These are phyloP conservation scores for Pyrgus malvae DNA, from an alignment of 2,888 invertebrate species.

Conservation along the genomic window DNA sequence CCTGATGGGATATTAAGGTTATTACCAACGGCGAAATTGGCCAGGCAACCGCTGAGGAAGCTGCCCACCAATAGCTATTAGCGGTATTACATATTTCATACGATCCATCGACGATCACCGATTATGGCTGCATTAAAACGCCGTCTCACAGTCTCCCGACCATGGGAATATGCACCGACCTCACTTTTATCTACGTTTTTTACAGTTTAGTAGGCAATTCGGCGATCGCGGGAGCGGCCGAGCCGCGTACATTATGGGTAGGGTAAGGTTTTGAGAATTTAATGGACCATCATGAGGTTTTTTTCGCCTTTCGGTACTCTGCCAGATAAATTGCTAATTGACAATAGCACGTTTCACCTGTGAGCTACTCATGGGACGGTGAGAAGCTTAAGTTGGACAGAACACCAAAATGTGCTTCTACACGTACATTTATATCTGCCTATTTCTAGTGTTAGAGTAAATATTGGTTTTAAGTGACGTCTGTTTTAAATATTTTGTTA, in stretches of 20 bases:
- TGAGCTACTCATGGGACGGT: conserved; percentile 3
- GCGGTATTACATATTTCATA: conserved; percentile 78
- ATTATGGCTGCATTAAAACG: conserved; percentile 78
- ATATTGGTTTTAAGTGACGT: no score
- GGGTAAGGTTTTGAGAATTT: conserved; percentile 33
- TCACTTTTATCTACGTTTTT: conserved; percentile 69
- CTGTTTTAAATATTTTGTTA: no score
- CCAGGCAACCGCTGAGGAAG: conserved; percentile 79
- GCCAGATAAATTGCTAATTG: conserved; percentile 33
- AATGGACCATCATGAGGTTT: conserved; percentile 48
- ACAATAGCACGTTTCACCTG: conserved; percentile 12
- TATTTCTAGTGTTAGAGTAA: no score
- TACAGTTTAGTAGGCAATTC: conserved; percentile 74
- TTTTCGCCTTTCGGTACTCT: conserved; percentile 41
- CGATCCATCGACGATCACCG: conserved; percentile 69
- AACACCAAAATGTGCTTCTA: not conserved
- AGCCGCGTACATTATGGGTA: conserved; percentile 61
- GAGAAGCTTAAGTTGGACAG: not conserved
- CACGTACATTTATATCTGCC: no score
- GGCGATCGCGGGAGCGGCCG: conserved; percentile 51
- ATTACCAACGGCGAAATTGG: conserved; percentile 77
- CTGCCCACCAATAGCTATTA: conserved; percentile 75
- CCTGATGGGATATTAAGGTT: conserved; percentile 77
- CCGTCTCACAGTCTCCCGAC: conserved; percentile 63
- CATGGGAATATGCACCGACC: conserved; percentile 64